These are phyloP conservation scores for Lutjanus argentimaculatus DNA, from an alignment of 2,797 vertebrate species.

Conservation along the genomic window DNA sequence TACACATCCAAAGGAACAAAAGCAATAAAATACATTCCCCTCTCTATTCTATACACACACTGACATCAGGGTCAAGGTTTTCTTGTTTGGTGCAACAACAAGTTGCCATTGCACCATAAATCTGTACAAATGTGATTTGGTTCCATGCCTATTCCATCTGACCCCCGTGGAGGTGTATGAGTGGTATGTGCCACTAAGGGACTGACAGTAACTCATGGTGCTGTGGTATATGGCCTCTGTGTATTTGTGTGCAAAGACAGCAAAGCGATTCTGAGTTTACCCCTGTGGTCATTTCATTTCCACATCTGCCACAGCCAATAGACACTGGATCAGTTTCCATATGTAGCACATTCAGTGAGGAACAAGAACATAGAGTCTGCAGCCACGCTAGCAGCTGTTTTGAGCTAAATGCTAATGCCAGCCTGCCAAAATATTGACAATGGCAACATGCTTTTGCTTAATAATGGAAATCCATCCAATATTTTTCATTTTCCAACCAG, in stretches of 20 bases:
- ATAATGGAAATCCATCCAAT: not conserved
- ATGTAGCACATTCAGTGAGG: constrained; percentile 4
- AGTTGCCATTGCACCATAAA: constrained; percentile 32
- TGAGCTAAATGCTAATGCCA: not conserved
- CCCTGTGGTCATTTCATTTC: constrained; percentile 46
- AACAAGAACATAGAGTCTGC: not conserved
- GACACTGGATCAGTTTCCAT: constrained; percentile 27
- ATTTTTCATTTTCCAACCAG: too few species aligned
- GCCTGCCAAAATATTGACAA: not conserved
- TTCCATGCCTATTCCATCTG: constrained; percentile 54
- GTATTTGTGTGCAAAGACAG: constrained; percentile 2
- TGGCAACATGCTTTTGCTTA: too few species aligned
- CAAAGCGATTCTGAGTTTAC: constrained; percentile 22
- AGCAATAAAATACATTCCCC: not conserved
- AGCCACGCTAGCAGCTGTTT: not conserved
- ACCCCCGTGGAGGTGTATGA: constrained; percentile 36
- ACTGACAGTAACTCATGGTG: constrained; percentile 53
- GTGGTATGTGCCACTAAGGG: constrained; percentile 33
- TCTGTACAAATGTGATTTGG: constrained; percentile 52
- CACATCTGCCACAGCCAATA: constrained; percentile 46
- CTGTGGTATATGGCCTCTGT: constrained; percentile 17
- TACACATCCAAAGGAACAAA: constrained; percentile 11
- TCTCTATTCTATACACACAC: not conserved
- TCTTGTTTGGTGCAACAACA: constrained; percentile 57
- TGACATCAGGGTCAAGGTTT: constrained; percentile 61